Base-by-base conservation (phyloP, 2,888 invertebrate species). In the Eupeodes luniger region DNA sequence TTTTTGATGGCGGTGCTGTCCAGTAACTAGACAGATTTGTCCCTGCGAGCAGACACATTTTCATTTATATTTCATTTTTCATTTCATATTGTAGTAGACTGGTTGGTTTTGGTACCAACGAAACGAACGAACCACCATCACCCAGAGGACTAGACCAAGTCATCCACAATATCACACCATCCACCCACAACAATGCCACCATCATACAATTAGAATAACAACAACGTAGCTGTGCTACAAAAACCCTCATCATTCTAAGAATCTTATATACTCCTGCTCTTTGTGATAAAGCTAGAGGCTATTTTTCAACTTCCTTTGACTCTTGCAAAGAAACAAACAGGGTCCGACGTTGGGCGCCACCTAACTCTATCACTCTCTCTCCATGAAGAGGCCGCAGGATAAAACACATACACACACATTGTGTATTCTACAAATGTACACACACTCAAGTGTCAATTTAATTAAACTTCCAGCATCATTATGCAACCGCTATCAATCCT, bases 21-120 rank as follows among this genome's bases (percentile, higher is more conserved):
- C 87, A 72, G 80, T 81, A 80, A 80, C 84, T 84, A 80, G 87
- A 87, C 87, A 87, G 87, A 87, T 87, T 87, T 79, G 80, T 84
- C 77, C 76, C 76, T 72, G 76, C 61, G 44, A 82, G 75, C 79
- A 86, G 86, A 86, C 82, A 86, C 82, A 82, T 86, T 83, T 84
- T 87, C 87, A 87, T 87, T 87, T 87, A 87, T 87, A 87, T 87
- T 87, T 87, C 84, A 87, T 87, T 87, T 84, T 84, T 84, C 87
- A 87, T 87, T 87, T 81, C 69, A 70, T 67, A 34, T 27, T 51
- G 51, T 11, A 62, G 62, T 62, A 36, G 62, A 40, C 16, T 14
- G 51, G 2, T n/a, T 5, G n/a, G 34, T 67, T 14, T 49, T 64
- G 75, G 14, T 49, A 44, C 27, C 14, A 27, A 27, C 27, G 27